A percentile compares a stretch with the other conserved stretches of the same genome.
These are phyloP conservation scores for Mimas tiliae DNA, from an alignment of 2,888 invertebrate genomes.

Conservation along the genomic window DNA sequence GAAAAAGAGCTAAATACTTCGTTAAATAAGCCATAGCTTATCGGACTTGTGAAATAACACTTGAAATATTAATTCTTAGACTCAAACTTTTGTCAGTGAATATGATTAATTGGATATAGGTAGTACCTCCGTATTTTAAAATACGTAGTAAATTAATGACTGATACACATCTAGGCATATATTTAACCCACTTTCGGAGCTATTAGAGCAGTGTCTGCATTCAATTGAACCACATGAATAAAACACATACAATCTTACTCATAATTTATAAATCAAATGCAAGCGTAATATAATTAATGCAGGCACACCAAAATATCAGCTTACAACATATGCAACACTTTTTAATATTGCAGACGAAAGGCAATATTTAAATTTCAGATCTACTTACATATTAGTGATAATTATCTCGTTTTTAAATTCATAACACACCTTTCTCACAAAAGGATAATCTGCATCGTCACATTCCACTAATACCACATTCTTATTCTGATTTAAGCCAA, in stretches of 20 bases:
- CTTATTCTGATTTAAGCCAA: slow-evolving; percentile 31
- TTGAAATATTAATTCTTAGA: background rate
- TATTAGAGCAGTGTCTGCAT: too few species aligned
- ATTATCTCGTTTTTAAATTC: background rate
- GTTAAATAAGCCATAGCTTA: too few species aligned
- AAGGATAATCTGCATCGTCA: slow-evolving; percentile 15
- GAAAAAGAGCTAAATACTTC: too few species aligned
- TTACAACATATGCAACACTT: slow-evolving; percentile 3
- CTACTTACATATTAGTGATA: slow-evolving; percentile 5
- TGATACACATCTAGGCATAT: background rate
- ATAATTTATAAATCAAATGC: background rate
- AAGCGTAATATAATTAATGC: background rate
- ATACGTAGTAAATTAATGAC: background rate
- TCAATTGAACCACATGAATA: background rate
- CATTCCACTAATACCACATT: slow-evolving; percentile 6
- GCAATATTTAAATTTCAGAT: background rate
- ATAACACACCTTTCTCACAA: background rate
- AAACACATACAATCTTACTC: background rate
- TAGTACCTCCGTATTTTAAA: too few species aligned
- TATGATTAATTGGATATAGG: too few species aligned
- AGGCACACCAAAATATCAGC: background rate
- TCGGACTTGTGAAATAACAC: background rate
- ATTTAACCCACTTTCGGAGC: too few species aligned
- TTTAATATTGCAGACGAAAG: slow-evolving; percentile 1
- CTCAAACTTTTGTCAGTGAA: background rate